Evolutionary conservation across 2,797 vertebrate genomes (phyloP), one percentile per base, ranked within the genome.

Genomic region (Chiroxiphia lanceolata): DNA sequence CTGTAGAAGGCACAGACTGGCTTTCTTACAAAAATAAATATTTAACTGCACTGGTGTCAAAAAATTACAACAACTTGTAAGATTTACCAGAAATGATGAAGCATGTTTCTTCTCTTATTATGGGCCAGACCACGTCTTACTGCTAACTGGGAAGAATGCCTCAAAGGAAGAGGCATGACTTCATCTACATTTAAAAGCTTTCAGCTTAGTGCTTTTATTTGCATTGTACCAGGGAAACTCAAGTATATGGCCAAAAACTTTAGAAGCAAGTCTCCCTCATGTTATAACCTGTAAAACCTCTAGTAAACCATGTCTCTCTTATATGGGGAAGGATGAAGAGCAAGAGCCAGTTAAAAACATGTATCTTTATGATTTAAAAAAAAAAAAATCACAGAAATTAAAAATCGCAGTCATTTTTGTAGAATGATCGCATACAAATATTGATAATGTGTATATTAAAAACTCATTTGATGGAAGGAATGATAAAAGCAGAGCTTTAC

Each of bases 41-140:
- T 20, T 74, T 90, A 88, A 93, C 50, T 79, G 47, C 42, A 60
- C 6, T 72, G 84, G 51, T 95, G 87, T 93, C 13, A 90, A 96
- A 83, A 90, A 76, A 70, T 68, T 76, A 78, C 64, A 95, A 48
- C 36, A 84, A 77, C 34, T 70, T 84, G 27, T 45, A 64, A 54
- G 81, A 89, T 85, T 96, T 90, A 96, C 71, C 68, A 92, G 83
- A 89, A 95, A 83, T 79, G 38, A 95, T 69, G 85, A 95, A 95
- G 60, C 40, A 47, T 60, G 7, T 92, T 90, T 65, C 85, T 92
- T 89, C 26, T 70, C 63, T 88, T 72, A 75, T 23, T 89, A 89
- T 87, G 51, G 54, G 79, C 51, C 44, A 92, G 44, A 65, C 45
- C 47, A 48, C 26, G 20, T 51, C 77, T 88, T 88, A 82, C 2